phyloP scores from a whole-genome alignment of 2,113 vertebrate genomes.

The Anolis carolinensis region DNA sequence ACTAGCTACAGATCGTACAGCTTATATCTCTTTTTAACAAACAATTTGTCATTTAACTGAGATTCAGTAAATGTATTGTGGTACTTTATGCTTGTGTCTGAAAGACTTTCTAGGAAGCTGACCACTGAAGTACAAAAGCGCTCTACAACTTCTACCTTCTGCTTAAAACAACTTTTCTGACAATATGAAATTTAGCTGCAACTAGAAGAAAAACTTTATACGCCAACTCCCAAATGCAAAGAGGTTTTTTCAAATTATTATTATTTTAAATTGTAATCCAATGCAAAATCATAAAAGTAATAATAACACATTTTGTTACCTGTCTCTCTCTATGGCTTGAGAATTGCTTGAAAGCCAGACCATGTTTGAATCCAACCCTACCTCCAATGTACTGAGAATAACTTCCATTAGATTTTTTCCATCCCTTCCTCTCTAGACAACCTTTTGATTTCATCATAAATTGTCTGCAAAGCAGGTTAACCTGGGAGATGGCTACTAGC shows the following conservation, averaged over 20 bases:
- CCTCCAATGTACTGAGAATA: background rate
- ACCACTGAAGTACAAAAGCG: background rate
- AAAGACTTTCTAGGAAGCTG: background rate
- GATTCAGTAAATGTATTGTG: background rate
- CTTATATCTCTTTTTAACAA: no score
- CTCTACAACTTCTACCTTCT: background rate
- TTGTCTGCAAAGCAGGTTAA: background rate
- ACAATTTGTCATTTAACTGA: background rate
- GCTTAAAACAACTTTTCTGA: background rate
- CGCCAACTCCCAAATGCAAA: background rate
- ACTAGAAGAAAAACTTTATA: background rate
- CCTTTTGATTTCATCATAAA: background rate
- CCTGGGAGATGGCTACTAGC: background rate
- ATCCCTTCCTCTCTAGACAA: background rate
- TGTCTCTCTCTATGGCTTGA: no score
- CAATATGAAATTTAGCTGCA: no score
- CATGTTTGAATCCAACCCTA: background rate
- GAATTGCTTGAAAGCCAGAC: background rate
- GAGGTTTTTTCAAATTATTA: background rate
- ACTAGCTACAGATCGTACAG: background rate
- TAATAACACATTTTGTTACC: no score
- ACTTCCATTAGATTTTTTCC: no score
- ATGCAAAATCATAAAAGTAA: background rate
- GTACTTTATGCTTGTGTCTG: background rate
- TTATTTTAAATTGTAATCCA: background rate